Evolutionary conservation across 1,140 invertebrate genomes (phyloP), one percentile per base, ranked within the genome.

Genomic region (Akabosia matsudoensis): DNA sequence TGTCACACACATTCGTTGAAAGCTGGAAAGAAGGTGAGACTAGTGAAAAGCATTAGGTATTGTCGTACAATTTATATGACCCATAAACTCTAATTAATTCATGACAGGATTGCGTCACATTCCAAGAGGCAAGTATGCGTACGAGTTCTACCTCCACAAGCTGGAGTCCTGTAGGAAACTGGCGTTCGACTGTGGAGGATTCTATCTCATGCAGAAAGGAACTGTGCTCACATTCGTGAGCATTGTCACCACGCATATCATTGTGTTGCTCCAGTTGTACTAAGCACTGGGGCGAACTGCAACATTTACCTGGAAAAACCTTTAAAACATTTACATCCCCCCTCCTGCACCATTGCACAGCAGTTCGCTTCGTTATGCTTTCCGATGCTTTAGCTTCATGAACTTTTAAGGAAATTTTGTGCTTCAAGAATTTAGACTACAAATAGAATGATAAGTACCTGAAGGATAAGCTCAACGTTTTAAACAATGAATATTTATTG

Each of bases 191-290:
- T 70, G 37, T 54, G 80, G 80, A 26, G 80, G 72, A 1, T 81
- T 79, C 70, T 81, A 78, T 70, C 34, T 79, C 74, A 79, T 81
- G 78, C 80, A 81, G 33, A 78, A 78, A 54, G 78, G 80, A 64
- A 81, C 80, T 16, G 78, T 81, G 28, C 73, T 81, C 61, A 81
- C 80, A 1, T 81, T 81, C 74, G 75, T 81, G 61, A 73, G 64
- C 45, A 81, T 81, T 33, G 80, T 81, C 37, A 81, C 80, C 33
- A 81, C 80, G 0, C 76, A 81, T 74, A 72, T 81, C 76, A 81
- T 81, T 34, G 78, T 81, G 30, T 74, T 81, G 31, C 75, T 81
- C 0, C 80, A 81, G 45, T 54, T 81, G 10, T 81, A 79, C 45
- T 80, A 80, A 72, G 28, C 2, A 31, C 67, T 22, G 37, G 37